Base-by-base conservation (phyloP, 2,888 invertebrate species). In the Uloborus plumipes region DNA sequence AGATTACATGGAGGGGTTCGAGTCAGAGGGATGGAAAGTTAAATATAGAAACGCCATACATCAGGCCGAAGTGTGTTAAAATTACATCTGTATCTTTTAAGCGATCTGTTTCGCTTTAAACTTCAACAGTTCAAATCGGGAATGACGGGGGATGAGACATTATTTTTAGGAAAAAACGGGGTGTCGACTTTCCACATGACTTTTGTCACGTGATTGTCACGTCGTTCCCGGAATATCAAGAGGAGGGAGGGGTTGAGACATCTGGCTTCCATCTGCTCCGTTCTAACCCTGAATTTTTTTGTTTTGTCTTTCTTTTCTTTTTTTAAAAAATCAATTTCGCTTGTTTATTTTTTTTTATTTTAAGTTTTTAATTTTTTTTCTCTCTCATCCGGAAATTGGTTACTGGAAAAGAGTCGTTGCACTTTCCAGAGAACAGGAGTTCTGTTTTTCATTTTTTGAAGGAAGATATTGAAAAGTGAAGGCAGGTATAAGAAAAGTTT, bases 201-300 rank as follows among this genome's bases (percentile, higher is more conserved):
- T 65, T 64, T 71, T 70, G 77, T 77, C 77, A 77, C 77, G 77
- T 77, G 77, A 77, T 70, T 77, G 77, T 78, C 77, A 78, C 55
- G 77, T 50, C 73, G 73, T 64, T 64, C 49, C 62, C 64, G 61
- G 73, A 73, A 64, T 64, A 73, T 73, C 73, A 73, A 31, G 51
- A n/a, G n/a, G 22, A 31, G 50, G 20, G 49, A 26, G 20, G 61
- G 58, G 64, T 70, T 62, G 49, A 65, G 77, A 78, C 77, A 78
- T 78, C 77, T 78, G 77, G 62, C 71, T 71, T 70, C 77, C 77
- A 78, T 70, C 77, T 78, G 77, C 70, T 50, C 58, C 71, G 26
- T 64, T 71, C 77, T 65, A 69, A 18, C 69, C 49, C 49, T 31
- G 53, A 61, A 20, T 69, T 47, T 47, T 39, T 39, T 70, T 69